Base-by-base conservation (phyloP, 2,113 vertebrate genomes). In the Psittacara wagleri region DNA sequence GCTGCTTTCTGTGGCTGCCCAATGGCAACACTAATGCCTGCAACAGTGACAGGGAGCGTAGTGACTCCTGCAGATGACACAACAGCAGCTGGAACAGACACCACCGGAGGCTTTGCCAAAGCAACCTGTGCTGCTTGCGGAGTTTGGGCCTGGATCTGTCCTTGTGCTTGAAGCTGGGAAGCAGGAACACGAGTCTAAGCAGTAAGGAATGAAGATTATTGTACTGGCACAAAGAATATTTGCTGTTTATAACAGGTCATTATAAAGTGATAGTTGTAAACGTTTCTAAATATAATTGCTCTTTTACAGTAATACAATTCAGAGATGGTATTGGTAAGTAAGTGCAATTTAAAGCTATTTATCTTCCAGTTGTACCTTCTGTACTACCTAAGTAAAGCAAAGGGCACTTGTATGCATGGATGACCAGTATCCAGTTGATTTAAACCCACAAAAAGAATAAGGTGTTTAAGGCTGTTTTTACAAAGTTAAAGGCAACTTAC, bases 11-110 rank as follows among this genome's bases (percentile, higher is more conserved):
- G 98, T 3, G 98, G 93, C 94, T 98, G 99, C 54, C 98, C 97
- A 2, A 99, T 98, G 55, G 99, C 98, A 83, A 99, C 98, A 72
- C 98, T 99, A 55, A 99, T 98, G 88, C 98, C 98, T 15, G 99
- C 98, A 15, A 99, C 98, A 10, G 98, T 99, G 37, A 99, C 99
- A 0, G 99, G 98, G 35, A 99, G 98, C 0, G 99, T 98, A 13
- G 98, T 99, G 92, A 99, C 99, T 10, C 98, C 98, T 23, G 98
- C 97, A 20, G 99, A 98, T 4, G 99, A 99, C 16, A 99, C 99
- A 63, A 99, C 99, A 7, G 97, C 98, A 23, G 98, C 97, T 8
- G 98, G 98, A 62, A 99, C 98, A 14, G 99, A 99, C 68, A 99
- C 98, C 75, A 99, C 98, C 0, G 99, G 98, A 72, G 99, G 98